Evolutionary conservation across 2,888 invertebrate genomes (phyloP), one percentile per base, ranked within the genome.

Genomic region (Torymus auratus): DNA sequence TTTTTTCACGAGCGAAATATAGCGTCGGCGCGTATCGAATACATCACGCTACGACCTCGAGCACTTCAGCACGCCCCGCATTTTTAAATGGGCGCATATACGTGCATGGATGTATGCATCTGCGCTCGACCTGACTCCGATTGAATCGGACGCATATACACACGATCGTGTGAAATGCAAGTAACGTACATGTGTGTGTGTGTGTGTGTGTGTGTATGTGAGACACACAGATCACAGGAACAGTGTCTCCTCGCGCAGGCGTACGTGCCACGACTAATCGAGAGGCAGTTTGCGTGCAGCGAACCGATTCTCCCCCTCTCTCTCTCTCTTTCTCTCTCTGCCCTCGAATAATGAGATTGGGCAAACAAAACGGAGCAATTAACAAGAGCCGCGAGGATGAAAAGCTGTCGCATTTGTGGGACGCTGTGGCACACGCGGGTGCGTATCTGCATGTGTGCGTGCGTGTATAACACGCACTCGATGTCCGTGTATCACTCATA

Each of bases 291-390:
- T 12, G 55, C 13, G 55, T 11, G 14, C 74, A 13, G 7, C 23
- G 12, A 20, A 41, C 7, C 41, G 41, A 41, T 41, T 41, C 41
- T 41, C 53, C 17, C 64, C n/a, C 64, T 15, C 14, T 17, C 52
- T 7, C n/a, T n/a, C n/a, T n/a, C n/a, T n/a, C n/a, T n/a, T n/a
- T n/a, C n/a, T 20, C 64, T 15, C 14, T 17, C 52, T 7, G 41
- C 7, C 41, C 41, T 41, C 13, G 52, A 55, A 17, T 64, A 73
- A 64, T 55, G 65, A 41, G 28, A 64, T 86, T 84, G 81, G 65
- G 83, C 82, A 84, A 83, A 84, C 83, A 86, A 85, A 86, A 83
- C 84, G 84, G 81, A 83, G 83, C 85, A 86, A 86, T 86, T 86
- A 85, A 86, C 85, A 78, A 71, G 81, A 56, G 55, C 28, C n/a